These are phyloP conservation scores for Borostomias antarcticus DNA, from an alignment of 2,797 vertebrate species.

Conservation along the genomic window DNA sequence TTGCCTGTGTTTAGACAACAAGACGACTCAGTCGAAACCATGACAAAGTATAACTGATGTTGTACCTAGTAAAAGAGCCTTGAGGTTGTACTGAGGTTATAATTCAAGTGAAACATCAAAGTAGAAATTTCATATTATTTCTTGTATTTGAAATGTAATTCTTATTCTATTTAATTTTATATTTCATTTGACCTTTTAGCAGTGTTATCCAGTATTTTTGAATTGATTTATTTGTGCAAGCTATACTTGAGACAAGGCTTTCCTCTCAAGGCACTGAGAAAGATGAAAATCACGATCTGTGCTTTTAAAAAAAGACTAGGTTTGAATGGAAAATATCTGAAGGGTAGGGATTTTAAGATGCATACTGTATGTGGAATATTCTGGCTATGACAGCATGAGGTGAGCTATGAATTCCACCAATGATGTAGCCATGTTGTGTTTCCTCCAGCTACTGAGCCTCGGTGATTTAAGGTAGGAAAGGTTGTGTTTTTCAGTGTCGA, in stretches of 20 bases:
- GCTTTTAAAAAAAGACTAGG: constrained; percentile 26
- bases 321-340: constrained; percentile 46
- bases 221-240: constrained; percentile 82
- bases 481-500: constrained; percentile 85
- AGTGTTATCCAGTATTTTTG: constrained; percentile 90
- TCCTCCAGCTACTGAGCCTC: constrained; percentile 81
- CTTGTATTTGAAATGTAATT: constrained; percentile 86
- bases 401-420: constrained; percentile 42
- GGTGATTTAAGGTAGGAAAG: constrained; percentile 53
- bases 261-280: constrained; percentile 79
- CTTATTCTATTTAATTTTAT: constrained; percentile 91
- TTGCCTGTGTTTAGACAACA: constrained; percentile 84
- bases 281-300: constrained; percentile 53
- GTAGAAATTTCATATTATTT: constrained; percentile 86
- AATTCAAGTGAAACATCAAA: constrained; percentile 75
- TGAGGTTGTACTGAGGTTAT: constrained; percentile 66
- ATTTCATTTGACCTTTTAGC: constrained; percentile 89
- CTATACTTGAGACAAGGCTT: constrained; percentile 84
- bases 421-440: constrained; percentile 49
- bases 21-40: constrained; percentile 34
- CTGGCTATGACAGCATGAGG: constrained; percentile 44
- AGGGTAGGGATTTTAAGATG: constrained; percentile 38
- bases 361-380: constrained; percentile 51
- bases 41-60: constrained; percentile 77
- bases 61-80: constrained; percentile 77